These are phyloP conservation scores for Lasioglossum pauxillum DNA, from an alignment of 2,888 invertebrate genomes.

Conservation along the genomic window DNA sequence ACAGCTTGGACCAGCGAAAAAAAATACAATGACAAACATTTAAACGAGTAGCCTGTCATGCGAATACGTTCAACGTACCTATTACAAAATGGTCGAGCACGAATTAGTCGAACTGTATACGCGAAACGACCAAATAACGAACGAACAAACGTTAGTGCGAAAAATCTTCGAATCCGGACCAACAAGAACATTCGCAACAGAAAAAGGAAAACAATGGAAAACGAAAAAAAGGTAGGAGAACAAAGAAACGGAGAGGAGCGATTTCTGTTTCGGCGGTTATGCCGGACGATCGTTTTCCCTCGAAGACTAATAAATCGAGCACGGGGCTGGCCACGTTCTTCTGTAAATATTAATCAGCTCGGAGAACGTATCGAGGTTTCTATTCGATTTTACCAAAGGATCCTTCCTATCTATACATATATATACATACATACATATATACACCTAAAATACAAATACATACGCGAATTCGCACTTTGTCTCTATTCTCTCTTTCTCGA, in stretches of 20 bases:
- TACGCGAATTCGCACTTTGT: neutral
- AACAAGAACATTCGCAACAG: neutral
- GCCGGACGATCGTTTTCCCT: neutral
- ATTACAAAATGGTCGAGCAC: slow-evolving; percentile 7
- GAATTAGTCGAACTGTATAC: slow-evolving; percentile 34
- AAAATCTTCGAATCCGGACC: slow-evolving; percentile 49
- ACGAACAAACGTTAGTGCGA: slow-evolving; percentile 8
- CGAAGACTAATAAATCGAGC: neutral
- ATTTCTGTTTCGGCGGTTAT: neutral
- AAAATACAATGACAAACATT: neutral
- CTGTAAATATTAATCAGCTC: slow-evolving; percentile 38
- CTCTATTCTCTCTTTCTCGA: slow-evolving; percentile 48
- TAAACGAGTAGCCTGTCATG: neutral
- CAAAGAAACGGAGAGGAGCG: neutral
- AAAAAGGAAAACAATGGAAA: neutral
- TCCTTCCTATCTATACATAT: slow-evolving; percentile 13
- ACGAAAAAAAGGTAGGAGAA: neutral
- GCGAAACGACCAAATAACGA: slow-evolving; percentile 61
- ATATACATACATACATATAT: neutral
- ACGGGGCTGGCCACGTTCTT: slow-evolving; percentile 56
- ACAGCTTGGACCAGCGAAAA: slow-evolving; percentile 64
- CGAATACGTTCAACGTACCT: slow-evolving; percentile 20
- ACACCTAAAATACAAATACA: neutral
- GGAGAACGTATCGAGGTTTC: slow-evolving; percentile 50
- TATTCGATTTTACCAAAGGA: slow-evolving; percentile 49